Percentiles rank a stretch among this genome's conserved stretches.
These are phyloP conservation scores for Eutolmus rufibarbis DNA, from an alignment of 2,888 invertebrate genomes.

Conservation along the genomic window DNA sequence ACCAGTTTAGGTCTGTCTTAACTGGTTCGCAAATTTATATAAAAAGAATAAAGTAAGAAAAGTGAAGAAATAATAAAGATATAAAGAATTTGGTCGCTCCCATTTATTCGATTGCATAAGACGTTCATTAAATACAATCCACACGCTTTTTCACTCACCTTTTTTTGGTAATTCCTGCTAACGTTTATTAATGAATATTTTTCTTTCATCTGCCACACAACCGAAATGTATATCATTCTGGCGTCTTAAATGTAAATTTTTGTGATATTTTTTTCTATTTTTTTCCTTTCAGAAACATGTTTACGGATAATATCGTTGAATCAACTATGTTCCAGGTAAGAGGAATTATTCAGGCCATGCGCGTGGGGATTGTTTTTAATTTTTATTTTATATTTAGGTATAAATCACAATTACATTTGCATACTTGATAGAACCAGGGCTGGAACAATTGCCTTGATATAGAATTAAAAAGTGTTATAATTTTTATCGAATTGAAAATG, in stretches of 20 bases:
- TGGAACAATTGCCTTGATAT: not conserved
- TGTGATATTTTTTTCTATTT: conserved; percentile 14
- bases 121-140: not conserved
- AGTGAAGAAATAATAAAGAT: not conserved
- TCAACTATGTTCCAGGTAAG: conserved; percentile 81
- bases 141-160: not conserved
- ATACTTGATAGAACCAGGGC: not conserved
- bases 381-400: not conserved
- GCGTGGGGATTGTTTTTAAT: not conserved
- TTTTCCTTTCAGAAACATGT: conserved; percentile 79
- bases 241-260: not conserved
- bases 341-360: conserved; percentile 20
- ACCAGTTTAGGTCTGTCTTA: not conserved
- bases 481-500: too few relatives aligned
- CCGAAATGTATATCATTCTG: not conserved
- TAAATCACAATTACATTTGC: conserved; percentile 25
- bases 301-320: conserved; percentile 89
- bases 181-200: conserved; percentile 50
- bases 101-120: not conserved
- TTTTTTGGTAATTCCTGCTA: not conserved
- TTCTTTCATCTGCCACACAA: not conserved
- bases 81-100: not conserved
- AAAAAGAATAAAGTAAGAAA: not conserved
- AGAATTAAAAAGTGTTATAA: too few relatives aligned
- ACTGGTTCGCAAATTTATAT: not conserved